Conservation (phyloP, 2,113 vertebrate species). For the Otolemur garnettii region DNA sequence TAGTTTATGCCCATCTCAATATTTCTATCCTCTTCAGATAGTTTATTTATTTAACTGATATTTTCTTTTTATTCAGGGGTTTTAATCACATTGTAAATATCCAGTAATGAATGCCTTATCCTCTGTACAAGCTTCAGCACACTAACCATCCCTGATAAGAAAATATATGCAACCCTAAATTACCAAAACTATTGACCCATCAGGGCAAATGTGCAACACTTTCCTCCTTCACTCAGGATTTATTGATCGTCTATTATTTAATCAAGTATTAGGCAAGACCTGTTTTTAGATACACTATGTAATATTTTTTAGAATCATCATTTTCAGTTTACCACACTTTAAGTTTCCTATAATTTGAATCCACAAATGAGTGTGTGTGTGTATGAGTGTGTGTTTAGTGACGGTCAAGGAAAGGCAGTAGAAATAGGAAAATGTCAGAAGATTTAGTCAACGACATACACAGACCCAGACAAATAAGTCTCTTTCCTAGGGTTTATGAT, state of each 20-base stretch:
- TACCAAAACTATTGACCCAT: not conserved
- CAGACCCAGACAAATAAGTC: not conserved
- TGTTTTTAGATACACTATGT: conserved; percentile 2
- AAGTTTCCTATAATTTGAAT: conserved; percentile 9
- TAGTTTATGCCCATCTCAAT: not conserved
- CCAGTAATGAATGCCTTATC: not conserved
- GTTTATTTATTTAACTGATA: conserved; percentile 43
- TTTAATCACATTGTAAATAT: not conserved
- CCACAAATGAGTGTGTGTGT: not conserved
- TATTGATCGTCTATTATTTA: not conserved
- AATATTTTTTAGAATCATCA: conserved; percentile 26
- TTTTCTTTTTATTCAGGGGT: not conserved
- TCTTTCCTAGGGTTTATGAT: not conserved
- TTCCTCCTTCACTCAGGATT: not conserved
- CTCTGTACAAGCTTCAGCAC: not conserved
- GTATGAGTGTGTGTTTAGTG: not conserved
- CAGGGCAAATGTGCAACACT: not conserved
- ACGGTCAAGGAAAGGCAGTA: not conserved
- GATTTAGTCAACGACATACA: not conserved
- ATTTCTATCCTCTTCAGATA: not conserved
- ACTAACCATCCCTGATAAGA: not conserved
- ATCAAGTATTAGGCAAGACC: not conserved
- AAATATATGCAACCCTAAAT: not conserved
- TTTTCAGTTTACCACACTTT: conserved; percentile 32
- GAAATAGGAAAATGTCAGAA: conserved; percentile 15